Evolutionary conservation across 2,113 vertebrate genomes (phyloP).

Genomic region (Dromas ardeola): DNA sequence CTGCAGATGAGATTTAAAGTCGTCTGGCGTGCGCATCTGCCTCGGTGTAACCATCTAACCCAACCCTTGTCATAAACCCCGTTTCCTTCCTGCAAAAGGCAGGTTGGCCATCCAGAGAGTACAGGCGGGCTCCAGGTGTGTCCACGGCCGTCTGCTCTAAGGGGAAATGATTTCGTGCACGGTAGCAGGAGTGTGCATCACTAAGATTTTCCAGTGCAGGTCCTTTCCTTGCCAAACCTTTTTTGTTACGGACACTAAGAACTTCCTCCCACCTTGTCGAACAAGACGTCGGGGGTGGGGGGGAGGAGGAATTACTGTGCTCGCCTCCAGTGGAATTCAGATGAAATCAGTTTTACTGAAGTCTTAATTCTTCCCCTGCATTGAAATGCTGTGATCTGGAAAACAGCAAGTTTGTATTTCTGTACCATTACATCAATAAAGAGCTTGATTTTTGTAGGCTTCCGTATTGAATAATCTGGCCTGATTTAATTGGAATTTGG

Average conservation of each 20-base stretch:
- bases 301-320: not conserved
- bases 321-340: not conserved
- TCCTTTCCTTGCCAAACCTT: not conserved
- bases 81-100: not conserved
- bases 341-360: not conserved
- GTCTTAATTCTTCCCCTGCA: not conserved
- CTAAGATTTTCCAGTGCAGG: not conserved
- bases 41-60: not conserved
- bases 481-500: constrained; percentile 23
- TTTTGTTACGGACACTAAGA: not conserved
- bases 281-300: too few relatives aligned
- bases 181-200: not conserved
- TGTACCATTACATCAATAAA: not conserved
- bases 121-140: not conserved
- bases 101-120: not conserved
- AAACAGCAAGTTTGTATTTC: constrained; percentile 17
- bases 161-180: not conserved
- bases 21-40: not conserved
- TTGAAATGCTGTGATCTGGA: not conserved
- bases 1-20: not conserved
- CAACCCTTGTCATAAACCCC: not conserved
- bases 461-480: not conserved
- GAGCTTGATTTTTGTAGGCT: not conserved
- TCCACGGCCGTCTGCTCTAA: accelerated
- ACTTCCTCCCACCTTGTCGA: not conserved